Evolutionary conservation across 1,140 invertebrate species (phyloP), one percentile per base, ranked within the genome.

Genomic region (Magallana ariakensis): DNA sequence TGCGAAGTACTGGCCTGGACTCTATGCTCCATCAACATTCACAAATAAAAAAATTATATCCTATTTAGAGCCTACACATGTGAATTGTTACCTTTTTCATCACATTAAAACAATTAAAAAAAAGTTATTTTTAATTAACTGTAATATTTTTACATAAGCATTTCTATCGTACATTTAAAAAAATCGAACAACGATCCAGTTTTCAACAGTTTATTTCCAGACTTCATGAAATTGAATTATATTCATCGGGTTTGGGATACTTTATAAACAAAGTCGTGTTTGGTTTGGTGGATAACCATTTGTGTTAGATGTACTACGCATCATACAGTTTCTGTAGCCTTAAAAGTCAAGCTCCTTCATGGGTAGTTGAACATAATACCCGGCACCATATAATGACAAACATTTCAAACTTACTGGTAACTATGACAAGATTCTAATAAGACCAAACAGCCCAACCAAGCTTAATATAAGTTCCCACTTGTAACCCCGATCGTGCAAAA

Each of bases 21-120:
- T 82, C 46, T 82, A 7, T 82, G 80, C 22, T 82, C 80, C 16
- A 55, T 82, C 16, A 82, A 82, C 33, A 55, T 82, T 19, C 80
- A 82, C 19, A 82, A 82, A 82, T 82, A 82, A 82, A 70, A 33
- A 15, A 1, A 33, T 3, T 22, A 70, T 26, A 9, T 4, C 11
- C 22, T 33, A 0, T 33, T 33, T 0, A 33, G 33, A 33, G 33
- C 0, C 33, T 33, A 33, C n/a, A 33, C 0, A 1, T 33, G 0
- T 1, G 1, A 33, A 33, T 33, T 0, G 1, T 1, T 3, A 3
- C 3, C 3, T 33, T 33, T 33, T 33, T 33, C 33, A 33, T 33
- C 33, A 33, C 33, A 33, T 33, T 33, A 3, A 3, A 33, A 3
- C 33, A 33, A 33, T 33, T 33, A 33, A 33, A 33, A 33, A 33